phyloP scores from a whole-genome alignment of 2,113 vertebrate genomes.

The Gallinago undulata region DNA sequence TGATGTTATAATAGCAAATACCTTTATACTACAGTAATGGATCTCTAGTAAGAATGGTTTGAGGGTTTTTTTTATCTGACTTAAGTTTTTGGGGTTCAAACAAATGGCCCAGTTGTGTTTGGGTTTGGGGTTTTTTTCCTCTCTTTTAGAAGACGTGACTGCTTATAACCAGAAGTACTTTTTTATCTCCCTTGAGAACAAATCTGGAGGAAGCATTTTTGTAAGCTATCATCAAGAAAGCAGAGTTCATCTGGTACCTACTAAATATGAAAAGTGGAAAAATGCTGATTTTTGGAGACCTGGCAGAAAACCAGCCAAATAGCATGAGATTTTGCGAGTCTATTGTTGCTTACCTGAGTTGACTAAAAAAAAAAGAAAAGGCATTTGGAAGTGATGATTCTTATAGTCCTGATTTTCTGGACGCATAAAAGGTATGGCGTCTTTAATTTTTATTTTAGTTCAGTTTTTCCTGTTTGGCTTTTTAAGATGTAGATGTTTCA shows the following conservation, averaged over 20 bases:
- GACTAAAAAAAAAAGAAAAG: neutral
- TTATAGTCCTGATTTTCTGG: neutral
- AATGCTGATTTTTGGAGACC: neutral
- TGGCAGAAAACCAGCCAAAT: neutral
- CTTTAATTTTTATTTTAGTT: neutral
- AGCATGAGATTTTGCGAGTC: neutral
- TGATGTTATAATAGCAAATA: neutral
- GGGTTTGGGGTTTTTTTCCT: neutral
- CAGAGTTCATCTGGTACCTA: neutral
- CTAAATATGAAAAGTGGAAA: neutral
- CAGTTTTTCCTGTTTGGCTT: neutral
- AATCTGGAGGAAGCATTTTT: neutral
- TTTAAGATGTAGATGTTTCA: neutral
- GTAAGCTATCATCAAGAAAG: neutral
- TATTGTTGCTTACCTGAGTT: neutral
- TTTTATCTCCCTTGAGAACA: neutral
- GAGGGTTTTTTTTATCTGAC: neutral
- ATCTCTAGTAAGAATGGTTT: neutral
- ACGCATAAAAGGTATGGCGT: neutral
- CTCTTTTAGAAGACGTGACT: neutral
- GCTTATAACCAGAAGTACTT: neutral
- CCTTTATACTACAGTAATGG: neutral
- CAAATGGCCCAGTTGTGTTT: neutral
- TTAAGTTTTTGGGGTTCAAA: neutral
- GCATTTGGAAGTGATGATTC: neutral